phyloP scores from a whole-genome alignment of 2,113 vertebrate genomes.

The Leptocoma aspasia region DNA sequence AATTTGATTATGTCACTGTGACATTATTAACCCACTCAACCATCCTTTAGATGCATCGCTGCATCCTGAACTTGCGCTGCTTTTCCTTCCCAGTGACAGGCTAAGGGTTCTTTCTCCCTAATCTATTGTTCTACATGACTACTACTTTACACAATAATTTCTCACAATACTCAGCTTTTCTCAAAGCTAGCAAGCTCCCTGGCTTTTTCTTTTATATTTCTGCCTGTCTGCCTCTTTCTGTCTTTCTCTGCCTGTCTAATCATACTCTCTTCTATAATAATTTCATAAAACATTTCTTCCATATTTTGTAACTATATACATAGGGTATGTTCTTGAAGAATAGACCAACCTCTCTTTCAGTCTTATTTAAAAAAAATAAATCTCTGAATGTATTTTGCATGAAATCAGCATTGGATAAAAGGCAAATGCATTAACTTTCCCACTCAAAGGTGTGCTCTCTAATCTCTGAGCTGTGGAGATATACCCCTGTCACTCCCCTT shows the following conservation, averaged over 20 bases:
- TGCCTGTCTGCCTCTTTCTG: neutral
- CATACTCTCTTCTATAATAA: neutral
- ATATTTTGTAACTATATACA: neutral
- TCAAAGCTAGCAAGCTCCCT: neutral
- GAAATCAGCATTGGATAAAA: neutral
- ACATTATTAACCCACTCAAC: slow-evolving; percentile 61
- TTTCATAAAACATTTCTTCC: slow-evolving; percentile 3
- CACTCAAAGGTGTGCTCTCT: neutral
- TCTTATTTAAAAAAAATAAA: neutral
- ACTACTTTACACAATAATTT: slow-evolving; percentile 19
- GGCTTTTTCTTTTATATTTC: neutral
- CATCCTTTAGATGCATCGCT: slow-evolving; percentile 35
- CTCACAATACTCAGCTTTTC: neutral
- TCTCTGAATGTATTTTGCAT: neutral
- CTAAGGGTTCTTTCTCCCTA: slow-evolving; percentile 18
- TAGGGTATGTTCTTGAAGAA: neutral
- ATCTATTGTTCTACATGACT: slow-evolving; percentile 1
- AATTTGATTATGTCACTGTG: slow-evolving; percentile 58
- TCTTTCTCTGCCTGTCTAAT: slow-evolving; percentile 6
- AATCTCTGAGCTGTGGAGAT: neutral
- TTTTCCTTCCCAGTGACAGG: neutral
- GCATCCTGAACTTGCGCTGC: slow-evolving; percentile 8
- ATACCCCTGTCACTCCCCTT: neutral
- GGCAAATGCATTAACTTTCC: neutral
- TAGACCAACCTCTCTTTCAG: neutral